Evolutionary conservation across 2,888 invertebrate species (phyloP), one percentile per base, ranked within the genome.

Genomic region (Himalopsyche anomala): DNA sequence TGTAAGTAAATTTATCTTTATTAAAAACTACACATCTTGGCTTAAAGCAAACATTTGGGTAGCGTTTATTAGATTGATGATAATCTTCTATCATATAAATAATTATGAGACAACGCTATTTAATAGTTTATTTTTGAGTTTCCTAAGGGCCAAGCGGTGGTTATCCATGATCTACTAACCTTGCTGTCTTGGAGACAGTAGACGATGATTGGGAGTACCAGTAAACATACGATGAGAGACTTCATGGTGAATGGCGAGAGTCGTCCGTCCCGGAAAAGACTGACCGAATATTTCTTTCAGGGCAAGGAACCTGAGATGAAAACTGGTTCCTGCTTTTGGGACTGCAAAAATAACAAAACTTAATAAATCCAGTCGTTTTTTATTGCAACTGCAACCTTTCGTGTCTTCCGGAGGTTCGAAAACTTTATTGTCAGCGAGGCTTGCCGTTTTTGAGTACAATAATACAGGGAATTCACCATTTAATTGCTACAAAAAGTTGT

Each of bases 251-350:
- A 74, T 74, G 74, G 74, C 36, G 74, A 74, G 74, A 12, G 36
- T 74, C 36, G 74, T 36, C 74, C 36, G 74, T 74, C 74, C 74
- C 74, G 74, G 74, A 74, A 74, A 74, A 36, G 74, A 74, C 74
- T 74, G 74, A 74, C 12, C 19, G 15, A 74, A 36, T 74, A 74
- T 74, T 74, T 3, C 38, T 74, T 38, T 15, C 19, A 74, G 74
- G 74, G 74, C 74, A 36, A 74, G 74, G 74, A 74, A 74, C 74
- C 74, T 74, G 9, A 36, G 36, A 38, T 36, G 74, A 74, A 74
- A 74, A 74, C 74, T 74, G 74, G 74, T 74, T 74, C 74, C 74
- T 36, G 74, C 9, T 74, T 74, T 74, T 15, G 74, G 74, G 74
- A 74, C 38, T 38, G 28, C 74, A 36, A 74, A 74, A 74, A 38